phyloP scores from a whole-genome alignment of 2,113 vertebrate genomes.

The Arizona elegans region DNA sequence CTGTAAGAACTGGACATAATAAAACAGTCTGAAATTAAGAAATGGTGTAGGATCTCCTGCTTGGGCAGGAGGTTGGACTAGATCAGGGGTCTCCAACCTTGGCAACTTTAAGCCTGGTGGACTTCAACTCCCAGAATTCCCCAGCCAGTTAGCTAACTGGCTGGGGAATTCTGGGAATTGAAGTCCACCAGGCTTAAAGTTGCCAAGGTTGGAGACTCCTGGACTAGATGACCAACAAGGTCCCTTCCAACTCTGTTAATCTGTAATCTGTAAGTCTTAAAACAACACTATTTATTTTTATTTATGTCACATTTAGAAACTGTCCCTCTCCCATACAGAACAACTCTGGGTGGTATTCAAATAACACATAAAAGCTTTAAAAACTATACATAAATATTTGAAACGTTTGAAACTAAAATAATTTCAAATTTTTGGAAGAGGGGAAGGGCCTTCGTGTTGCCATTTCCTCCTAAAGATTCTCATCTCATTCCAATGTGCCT shows the following conservation, averaged over 20 bases:
- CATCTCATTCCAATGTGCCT: background rate
- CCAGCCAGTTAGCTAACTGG: no score
- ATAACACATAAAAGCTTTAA: background rate
- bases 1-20: background rate
- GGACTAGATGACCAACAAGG: no score
- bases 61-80: no score
- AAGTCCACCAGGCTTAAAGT: no score
- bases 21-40: background rate
- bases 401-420: background rate
- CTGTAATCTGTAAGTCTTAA: background rate
- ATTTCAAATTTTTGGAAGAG: background rate
- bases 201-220: no score
- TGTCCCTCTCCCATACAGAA: background rate
- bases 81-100: no score
- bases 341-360: background rate
- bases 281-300: background rate
- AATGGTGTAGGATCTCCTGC: no score
- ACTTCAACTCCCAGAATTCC: no score
- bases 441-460: background rate
- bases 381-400: background rate
- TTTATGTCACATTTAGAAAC: background rate
- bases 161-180: no score
- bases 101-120: no score
- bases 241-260: no score
- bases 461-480: background rate